Conservation (phyloP, 2,888 invertebrate species). For the Meteorus cinctellus region DNA sequence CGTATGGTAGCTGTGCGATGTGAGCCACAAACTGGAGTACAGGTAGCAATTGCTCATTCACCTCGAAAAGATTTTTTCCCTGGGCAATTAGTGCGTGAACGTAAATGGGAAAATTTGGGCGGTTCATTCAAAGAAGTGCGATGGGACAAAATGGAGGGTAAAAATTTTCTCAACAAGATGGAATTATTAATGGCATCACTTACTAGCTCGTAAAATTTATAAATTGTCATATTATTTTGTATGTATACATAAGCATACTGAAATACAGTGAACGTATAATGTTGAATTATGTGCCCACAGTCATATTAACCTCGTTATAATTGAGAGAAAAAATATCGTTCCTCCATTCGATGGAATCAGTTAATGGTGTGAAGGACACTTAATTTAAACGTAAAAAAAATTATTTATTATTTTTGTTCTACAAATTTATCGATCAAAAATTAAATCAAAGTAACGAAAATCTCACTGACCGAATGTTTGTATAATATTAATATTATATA, state of each 20-base stretch:
- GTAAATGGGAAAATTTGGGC: slow-evolving; percentile 96
- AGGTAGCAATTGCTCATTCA: slow-evolving; percentile 92
- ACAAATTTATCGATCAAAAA: neutral
- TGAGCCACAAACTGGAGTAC: slow-evolving; percentile 89
- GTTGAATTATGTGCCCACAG: neutral
- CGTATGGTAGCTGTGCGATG: slow-evolving; percentile 92
- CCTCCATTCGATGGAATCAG: neutral
- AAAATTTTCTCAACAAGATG: slow-evolving; percentile 97
- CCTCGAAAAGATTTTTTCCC: slow-evolving; percentile 92
- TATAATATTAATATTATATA: neutral
- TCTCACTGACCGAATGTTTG: neutral
- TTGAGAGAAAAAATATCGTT: neutral
- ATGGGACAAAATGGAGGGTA: slow-evolving; percentile 95
- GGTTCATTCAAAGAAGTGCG: slow-evolving; percentile 93
- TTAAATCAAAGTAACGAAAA: neutral
- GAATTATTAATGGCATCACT: slow-evolving; percentile 95
- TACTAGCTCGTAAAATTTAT: slow-evolving; percentile 79
- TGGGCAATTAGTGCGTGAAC: slow-evolving; percentile 89
- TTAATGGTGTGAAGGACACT: neutral
- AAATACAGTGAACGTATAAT: slow-evolving; percentile 8
- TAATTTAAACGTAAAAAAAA: neutral
- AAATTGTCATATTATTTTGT: slow-evolving; percentile 16
- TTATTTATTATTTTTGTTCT: neutral
- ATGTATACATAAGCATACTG: neutral
- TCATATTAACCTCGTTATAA: neutral